A percentile compares a stretch with the other conserved stretches of the same genome.
Conservation (phyloP, 2,888 invertebrate genomes). For the Axea sp. region DNA sequence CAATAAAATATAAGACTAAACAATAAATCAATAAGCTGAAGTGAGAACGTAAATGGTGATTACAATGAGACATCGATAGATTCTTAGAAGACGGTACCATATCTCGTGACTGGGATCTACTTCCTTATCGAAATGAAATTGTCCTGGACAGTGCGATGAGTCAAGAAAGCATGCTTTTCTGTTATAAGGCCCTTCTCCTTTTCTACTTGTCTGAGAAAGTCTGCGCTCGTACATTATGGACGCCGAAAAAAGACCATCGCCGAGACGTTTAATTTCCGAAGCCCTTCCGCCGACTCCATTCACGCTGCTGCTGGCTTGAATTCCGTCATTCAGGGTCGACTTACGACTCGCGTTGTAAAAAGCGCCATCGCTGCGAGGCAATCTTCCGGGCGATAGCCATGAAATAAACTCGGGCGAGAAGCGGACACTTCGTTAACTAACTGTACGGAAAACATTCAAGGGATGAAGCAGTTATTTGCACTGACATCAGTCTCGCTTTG, state of each 20-base stretch:
- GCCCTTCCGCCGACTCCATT: slow-evolving; percentile 78
- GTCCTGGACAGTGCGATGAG: slow-evolving; percentile 74
- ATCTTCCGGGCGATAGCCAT: slow-evolving; percentile 70
- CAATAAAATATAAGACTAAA: slow-evolving; percentile 1
- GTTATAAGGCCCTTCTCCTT: slow-evolving; percentile 59
- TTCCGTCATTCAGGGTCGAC: slow-evolving; percentile 75
- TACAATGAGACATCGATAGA: slow-evolving; percentile 37
- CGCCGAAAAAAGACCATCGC: slow-evolving; percentile 76
- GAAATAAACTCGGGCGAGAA: slow-evolving; percentile 65
- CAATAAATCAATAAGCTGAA: slow-evolving; percentile 16
- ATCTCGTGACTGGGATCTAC: slow-evolving; percentile 75
- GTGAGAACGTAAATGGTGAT: slow-evolving; percentile 39
- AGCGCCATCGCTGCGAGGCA: slow-evolving; percentile 67
- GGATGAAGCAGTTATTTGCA: slow-evolving; percentile 63
- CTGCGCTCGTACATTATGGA: slow-evolving; percentile 75
- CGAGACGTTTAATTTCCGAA: slow-evolving; percentile 79
- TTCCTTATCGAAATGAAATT: slow-evolving; percentile 78
- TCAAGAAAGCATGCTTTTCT: slow-evolving; percentile 58
- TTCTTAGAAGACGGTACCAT: slow-evolving; percentile 62
- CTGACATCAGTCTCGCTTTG: slow-evolving; percentile 62
- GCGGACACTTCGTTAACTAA: slow-evolving; percentile 63
- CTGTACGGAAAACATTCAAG: slow-evolving; percentile 62
- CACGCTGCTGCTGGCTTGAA: slow-evolving; percentile 73
- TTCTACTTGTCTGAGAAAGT: slow-evolving; percentile 56
- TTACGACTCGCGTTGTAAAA: slow-evolving; percentile 72